phyloP scores from a whole-genome alignment of 2,888 invertebrate genomes.

The Yponomeuta cagnagella region DNA sequence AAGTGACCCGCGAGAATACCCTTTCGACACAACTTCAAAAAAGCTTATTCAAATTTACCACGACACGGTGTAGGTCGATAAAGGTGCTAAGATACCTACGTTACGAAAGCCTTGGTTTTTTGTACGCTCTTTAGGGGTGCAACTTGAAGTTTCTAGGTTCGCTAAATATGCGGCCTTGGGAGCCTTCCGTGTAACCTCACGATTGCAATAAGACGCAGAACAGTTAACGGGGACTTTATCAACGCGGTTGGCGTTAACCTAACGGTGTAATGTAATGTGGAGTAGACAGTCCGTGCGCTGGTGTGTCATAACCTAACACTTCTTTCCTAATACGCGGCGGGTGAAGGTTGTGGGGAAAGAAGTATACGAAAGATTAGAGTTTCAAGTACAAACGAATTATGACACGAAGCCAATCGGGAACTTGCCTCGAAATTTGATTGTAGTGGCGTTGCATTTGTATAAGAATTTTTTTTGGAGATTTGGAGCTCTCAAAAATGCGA shows the following conservation, averaged over 20 bases:
- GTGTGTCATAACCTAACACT: neutral
- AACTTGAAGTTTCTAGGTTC: neutral
- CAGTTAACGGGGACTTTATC: slow-evolving; percentile 7
- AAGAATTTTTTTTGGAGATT: too few species aligned
- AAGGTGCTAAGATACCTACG: neutral
- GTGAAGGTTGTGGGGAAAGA: neutral
- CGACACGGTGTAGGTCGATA: neutral
- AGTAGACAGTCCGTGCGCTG: neutral
- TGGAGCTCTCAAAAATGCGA: too few species aligned
- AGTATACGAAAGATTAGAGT: neutral
- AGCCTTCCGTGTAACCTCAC: slow-evolving; percentile 26
- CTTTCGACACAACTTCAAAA: neutral
- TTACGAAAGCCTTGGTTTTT: neutral
- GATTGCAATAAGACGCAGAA: slow-evolving; percentile 23
- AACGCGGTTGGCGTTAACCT: neutral
- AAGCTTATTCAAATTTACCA: neutral
- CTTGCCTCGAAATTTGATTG: too few species aligned
- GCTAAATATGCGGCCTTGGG: slow-evolving; percentile 25
- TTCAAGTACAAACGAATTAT: too few species aligned
- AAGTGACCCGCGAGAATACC: too few species aligned
- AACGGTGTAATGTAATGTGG: neutral
- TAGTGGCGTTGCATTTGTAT: too few species aligned
- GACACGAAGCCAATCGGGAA: too few species aligned
- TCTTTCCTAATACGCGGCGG: neutral
- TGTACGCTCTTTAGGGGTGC: neutral